Base-by-base conservation (phyloP, 2,797 vertebrate genomes). In the Sternarchorhynchus goeldii region DNA sequence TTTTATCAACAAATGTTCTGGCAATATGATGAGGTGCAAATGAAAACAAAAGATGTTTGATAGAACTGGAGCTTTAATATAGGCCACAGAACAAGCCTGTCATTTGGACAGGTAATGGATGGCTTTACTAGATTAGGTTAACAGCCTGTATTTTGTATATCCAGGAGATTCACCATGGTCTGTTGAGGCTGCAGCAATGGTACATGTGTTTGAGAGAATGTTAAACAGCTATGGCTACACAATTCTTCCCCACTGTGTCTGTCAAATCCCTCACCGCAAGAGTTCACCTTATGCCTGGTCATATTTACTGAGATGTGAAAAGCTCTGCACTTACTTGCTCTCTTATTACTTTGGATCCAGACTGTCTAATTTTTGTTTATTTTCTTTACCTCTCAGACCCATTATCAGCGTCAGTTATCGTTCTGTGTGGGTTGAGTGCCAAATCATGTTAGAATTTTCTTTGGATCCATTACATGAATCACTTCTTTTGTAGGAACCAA, bases 291-390 rank as follows among this genome's bases (percentile, higher is more conserved):
- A 53, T 81, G 87, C 87, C 85, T 86, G 45, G 45, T 50, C 45
- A 10, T 50, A 50, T 86, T 82, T 75, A 0, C 73, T 85, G 79
- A 87, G 80, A 87, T 87, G 82, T 85, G 89, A 90, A 74, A 86
- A 84, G 84, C 62, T 63, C 62, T 82, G 32, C 85, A 87, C 85
- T 91, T 73, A 66, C 77, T 25, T n/a, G 2, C 75, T 77, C 58
- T 60, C 31, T 16, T 21, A 16, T 57, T n/a, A 31, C 59, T 76
- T 62, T 57, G 59, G 65, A 4, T 60, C 57, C 83, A 53, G 73
- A 8, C 41, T 55, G 39, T 74, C 41, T 81, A 56, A 53, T 34
- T 39, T 59, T 64, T 69, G 72, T 80, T 36, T 20, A 36, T 66
- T 80, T 45, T 41, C 41, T 16, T 39, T 20, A 34, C 31, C 53